These are phyloP conservation scores for Drosophila mayri DNA, from an alignment of 1,140 invertebrate species.

Conservation along the genomic window DNA sequence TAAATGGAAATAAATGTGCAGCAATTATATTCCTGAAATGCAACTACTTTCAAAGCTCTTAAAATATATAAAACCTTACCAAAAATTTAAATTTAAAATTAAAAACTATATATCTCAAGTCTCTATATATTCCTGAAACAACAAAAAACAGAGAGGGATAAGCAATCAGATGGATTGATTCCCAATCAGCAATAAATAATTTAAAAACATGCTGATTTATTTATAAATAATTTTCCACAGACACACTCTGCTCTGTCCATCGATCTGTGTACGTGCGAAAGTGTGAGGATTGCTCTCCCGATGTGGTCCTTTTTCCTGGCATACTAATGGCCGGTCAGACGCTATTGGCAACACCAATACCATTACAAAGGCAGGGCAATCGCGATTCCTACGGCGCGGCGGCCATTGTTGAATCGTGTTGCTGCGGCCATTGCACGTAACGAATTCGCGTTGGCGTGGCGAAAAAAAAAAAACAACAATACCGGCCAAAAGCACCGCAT, in stretches of 20 bases:
- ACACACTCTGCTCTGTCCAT: constrained; percentile 27
- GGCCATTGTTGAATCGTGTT: constrained; percentile 48
- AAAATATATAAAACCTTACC: background rate
- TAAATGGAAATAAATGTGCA: background rate
- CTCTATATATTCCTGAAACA: background rate
- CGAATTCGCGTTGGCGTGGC: constrained; percentile 66
- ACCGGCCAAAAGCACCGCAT: constrained; percentile 7
- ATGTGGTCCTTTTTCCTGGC: constrained; percentile 24
- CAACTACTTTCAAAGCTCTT: background rate
- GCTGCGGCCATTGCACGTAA: constrained; percentile 61
- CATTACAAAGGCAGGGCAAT: constrained; percentile 37
- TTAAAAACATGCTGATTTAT: constrained; percentile 35
- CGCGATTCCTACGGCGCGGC: constrained; percentile 21
- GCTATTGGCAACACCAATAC: constrained; percentile 66
- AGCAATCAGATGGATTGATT: constrained; percentile 39
- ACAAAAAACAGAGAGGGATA: background rate
- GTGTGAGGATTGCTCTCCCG: constrained; percentile 9
- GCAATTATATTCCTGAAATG: background rate
- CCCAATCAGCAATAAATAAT: constrained; percentile 43
- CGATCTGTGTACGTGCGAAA: constrained; percentile 20
- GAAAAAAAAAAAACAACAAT: constrained; percentile 28
- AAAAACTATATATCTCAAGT: background rate
- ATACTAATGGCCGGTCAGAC: constrained; percentile 72
- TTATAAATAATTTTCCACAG: constrained; percentile 50
- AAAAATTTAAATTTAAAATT: too few relatives aligned